phyloP scores from a whole-genome alignment of 2,113 vertebrate genomes.

The Cebus imitator region DNA sequence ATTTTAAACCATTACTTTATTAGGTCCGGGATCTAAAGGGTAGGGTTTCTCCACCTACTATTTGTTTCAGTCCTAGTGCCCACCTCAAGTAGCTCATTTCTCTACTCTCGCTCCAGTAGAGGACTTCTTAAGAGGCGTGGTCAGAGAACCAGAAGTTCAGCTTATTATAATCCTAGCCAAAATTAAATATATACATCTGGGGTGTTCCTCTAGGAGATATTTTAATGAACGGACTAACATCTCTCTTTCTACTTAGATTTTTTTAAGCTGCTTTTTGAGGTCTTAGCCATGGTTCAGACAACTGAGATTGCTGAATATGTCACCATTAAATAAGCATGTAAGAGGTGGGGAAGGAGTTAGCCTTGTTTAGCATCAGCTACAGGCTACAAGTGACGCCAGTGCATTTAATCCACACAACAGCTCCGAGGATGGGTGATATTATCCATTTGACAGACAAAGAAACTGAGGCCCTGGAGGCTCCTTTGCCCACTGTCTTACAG shows the following conservation, averaged over 20 bases:
- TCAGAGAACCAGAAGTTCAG: conserved; percentile 11
- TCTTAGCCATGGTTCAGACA: background rate
- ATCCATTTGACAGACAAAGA: background rate
- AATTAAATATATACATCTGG: background rate
- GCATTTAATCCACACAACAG: background rate
- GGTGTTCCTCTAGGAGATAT: background rate
- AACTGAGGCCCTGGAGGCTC: background rate
- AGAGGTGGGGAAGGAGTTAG: background rate
- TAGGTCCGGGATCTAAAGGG: background rate
- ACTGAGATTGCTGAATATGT: background rate
- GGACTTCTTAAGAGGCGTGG: background rate
- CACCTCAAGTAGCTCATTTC: background rate
- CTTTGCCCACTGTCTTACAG: background rate
- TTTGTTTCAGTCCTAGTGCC: background rate
- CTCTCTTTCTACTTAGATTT: background rate
- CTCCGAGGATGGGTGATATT: background rate
- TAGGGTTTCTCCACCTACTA: background rate
- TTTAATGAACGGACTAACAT: conserved; percentile 7
- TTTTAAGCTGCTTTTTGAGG: background rate
- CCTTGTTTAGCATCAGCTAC: background rate
- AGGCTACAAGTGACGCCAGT: background rate
- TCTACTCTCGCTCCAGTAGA: background rate
- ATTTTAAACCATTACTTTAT: background rate
- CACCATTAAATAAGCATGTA: background rate
- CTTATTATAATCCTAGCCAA: background rate